These are phyloP conservation scores for Deladenus siricidicola DNA, from an alignment of 2,888 invertebrate species.

Conservation along the genomic window DNA sequence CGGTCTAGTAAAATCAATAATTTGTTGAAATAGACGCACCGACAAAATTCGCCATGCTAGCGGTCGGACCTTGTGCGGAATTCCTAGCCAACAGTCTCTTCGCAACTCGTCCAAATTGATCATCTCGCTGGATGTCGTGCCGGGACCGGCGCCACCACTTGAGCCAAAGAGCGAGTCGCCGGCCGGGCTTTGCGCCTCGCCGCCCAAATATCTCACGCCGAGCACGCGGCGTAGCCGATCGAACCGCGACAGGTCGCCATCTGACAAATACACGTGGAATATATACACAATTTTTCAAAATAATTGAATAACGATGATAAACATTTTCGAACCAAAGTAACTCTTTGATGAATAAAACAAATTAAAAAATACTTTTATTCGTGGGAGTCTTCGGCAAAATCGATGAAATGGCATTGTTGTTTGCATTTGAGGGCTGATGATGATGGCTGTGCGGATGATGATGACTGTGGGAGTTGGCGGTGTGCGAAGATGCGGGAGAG, in stretches of 20 bases:
- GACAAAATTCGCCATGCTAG: conserved; percentile 66
- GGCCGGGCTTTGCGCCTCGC: not conserved
- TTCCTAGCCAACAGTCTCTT: conserved; percentile 75
- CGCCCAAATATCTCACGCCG: conserved; percentile 12
- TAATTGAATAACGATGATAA: not conserved
- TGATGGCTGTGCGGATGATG: too few species aligned
- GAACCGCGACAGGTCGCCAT: conserved; percentile 29
- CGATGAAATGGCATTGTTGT: not conserved
- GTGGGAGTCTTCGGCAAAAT: not conserved
- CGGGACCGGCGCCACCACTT: not conserved
- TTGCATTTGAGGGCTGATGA: not conserved
- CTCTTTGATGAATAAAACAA: too few species aligned
- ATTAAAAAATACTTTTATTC: too few species aligned
- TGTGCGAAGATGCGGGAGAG: not conserved
- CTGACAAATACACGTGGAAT: conserved; percentile 5
- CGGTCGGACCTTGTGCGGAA: conserved; percentile 75
- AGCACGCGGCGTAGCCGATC: conserved; percentile 31
- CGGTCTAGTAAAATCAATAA: not conserved
- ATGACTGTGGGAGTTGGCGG: too few species aligned
- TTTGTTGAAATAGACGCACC: conserved; percentile 56
- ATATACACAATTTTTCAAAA: not conserved
- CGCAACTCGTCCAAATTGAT: conserved; percentile 51
- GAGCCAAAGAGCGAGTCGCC: conserved; percentile 9
- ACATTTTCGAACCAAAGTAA: too few species aligned
- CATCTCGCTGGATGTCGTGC: conserved; percentile 1